phyloP scores from a whole-genome alignment of 2,797 vertebrate species.

The Sciurus vulgaris region DNA sequence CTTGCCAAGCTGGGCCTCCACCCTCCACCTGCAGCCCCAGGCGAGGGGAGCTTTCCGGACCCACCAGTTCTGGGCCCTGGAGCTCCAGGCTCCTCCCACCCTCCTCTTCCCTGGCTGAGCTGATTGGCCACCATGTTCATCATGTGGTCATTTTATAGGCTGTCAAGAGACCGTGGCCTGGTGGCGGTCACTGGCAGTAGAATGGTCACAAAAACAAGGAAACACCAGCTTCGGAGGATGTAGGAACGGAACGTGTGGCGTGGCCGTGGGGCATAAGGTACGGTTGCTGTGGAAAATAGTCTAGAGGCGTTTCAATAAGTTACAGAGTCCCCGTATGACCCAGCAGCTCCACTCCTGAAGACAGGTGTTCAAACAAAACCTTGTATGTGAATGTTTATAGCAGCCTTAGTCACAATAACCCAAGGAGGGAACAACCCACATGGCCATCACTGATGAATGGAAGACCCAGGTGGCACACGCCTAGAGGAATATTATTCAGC shows the following conservation, averaged over 20 bases:
- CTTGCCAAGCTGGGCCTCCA: background rate
- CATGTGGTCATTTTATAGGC: background rate
- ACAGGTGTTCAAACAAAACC: background rate
- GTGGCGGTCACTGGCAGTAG: background rate
- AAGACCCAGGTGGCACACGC: background rate
- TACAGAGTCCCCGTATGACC: background rate
- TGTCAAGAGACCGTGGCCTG: background rate
- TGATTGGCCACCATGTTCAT: background rate
- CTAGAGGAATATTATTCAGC: background rate
- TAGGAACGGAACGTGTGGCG: fast-evolving
- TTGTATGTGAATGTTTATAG: background rate
- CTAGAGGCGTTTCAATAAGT: background rate
- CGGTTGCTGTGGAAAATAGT: background rate
- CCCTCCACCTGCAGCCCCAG: background rate
- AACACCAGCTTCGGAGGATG: background rate
- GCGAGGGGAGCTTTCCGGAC: background rate
- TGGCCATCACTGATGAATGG: background rate
- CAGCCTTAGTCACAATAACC: background rate
- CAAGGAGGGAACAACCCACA: background rate
- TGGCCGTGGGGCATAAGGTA: background rate
- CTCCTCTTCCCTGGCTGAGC: background rate
- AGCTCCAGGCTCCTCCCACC: background rate
- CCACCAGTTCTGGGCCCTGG: background rate
- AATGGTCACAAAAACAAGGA: background rate
- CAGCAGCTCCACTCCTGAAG: background rate